Conservation (phyloP, 1,140 invertebrate genomes). For the Ptiloglossa arizonensis region DNA sequence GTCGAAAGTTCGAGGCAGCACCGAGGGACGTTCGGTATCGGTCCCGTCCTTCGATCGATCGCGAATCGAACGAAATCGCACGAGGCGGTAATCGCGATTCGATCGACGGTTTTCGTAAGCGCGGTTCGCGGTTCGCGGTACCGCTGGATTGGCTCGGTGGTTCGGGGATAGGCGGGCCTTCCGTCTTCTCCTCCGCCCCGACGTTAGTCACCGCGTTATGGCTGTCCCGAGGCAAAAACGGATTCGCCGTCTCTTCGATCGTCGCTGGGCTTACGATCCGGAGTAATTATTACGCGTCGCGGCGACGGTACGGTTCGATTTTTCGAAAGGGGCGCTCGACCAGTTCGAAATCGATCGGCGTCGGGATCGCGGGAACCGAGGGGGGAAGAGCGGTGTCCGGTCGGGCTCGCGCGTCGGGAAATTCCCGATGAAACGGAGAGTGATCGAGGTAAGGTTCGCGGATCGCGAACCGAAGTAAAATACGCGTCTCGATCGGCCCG, state of each 20-base stretch:
- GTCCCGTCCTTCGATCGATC: too few relatives aligned
- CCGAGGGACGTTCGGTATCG: too few relatives aligned
- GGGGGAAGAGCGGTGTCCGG: too few relatives aligned
- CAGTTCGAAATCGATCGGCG: too few relatives aligned
- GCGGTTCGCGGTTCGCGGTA: conserved; percentile 36
- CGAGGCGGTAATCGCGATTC: conserved; percentile 32
- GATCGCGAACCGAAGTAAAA: too few relatives aligned
- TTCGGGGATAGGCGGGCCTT: conserved; percentile 72
- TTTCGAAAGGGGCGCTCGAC: too few relatives aligned
- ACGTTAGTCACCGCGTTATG: conserved; percentile 66
- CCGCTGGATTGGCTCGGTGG: conserved; percentile 70
- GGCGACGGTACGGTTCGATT: neutral
- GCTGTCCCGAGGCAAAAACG: conserved; percentile 70
- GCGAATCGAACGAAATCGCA: neutral
- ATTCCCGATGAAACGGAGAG: too few relatives aligned
- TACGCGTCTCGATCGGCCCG: conserved; percentile 18
- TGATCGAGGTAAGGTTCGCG: too few relatives aligned
- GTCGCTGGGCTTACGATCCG: conserved; percentile 42
- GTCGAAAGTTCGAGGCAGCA: too few relatives aligned
- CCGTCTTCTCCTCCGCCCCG: conserved; percentile 72
- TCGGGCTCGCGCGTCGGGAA: too few relatives aligned
- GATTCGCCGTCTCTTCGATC: conserved; percentile 55
- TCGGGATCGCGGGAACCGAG: too few relatives aligned
- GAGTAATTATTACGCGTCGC: conserved; percentile 51
- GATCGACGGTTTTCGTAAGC: conserved; percentile 60